Conservation (phyloP, 1,140 invertebrate species). For the Charaxes varanes region DNA sequence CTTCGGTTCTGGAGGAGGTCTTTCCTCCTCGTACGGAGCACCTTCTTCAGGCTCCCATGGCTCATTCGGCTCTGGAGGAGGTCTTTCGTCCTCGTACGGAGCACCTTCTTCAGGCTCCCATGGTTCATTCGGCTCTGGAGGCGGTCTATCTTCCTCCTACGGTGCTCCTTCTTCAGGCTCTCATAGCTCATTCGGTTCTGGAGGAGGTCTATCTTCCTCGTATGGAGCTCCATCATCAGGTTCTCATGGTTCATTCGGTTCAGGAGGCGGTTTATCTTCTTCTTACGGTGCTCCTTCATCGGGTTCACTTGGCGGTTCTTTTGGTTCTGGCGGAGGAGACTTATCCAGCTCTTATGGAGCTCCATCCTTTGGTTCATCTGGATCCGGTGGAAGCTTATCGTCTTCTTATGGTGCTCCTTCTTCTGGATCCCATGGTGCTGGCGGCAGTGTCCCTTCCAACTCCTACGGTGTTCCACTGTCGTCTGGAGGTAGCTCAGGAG, state of each 20-base stretch:
- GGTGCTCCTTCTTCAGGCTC: slow-evolving; percentile 20
- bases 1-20: slow-evolving; percentile 4
- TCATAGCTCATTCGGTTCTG: slow-evolving; percentile 28
- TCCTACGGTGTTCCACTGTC: slow-evolving; percentile 71
- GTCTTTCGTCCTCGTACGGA: slow-evolving; percentile 45
- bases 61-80: slow-evolving; percentile 39
- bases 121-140: slow-evolving; percentile 25
- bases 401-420: too few species aligned
- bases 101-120: slow-evolving; percentile 28
- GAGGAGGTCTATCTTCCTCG: slow-evolving; percentile 41
- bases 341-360: slow-evolving; percentile 23
- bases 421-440: slow-evolving; percentile 39
- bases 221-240: slow-evolving; percentile 40
- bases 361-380: too few species aligned
- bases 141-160: slow-evolving; percentile 11
- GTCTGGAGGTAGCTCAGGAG: slow-evolving; percentile 34
- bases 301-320: slow-evolving; percentile 39
- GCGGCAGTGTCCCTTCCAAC: slow-evolving; percentile 32
- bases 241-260: slow-evolving; percentile 24
- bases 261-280: slow-evolving; percentile 9
- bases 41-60: slow-evolving; percentile 31
- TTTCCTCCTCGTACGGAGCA: slow-evolving; percentile 38
- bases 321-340: slow-evolving; percentile 3
- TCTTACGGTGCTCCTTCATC: slow-evolving; percentile 16
- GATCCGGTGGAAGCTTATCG: too few species aligned